phyloP scores from a whole-genome alignment of 92 coral and sea anemone genomes.

The Pocillopora grandis region DNA sequence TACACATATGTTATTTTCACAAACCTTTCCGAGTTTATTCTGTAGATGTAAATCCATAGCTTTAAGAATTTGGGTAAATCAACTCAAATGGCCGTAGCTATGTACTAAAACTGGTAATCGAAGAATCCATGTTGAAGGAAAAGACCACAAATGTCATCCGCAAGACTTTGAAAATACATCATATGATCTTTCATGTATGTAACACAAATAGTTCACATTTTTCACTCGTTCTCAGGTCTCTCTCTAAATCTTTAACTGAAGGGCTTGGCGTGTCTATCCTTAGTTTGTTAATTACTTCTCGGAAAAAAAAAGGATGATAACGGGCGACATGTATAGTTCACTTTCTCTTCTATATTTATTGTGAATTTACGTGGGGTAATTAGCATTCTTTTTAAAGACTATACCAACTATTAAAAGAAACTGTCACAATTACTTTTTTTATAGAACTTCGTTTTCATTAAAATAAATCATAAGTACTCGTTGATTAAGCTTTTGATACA shows the following conservation, averaged over 20 bases:
- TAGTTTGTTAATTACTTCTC: not conserved
- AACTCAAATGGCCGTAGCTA: not conserved
- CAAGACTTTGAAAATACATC: not conserved
- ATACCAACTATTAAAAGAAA: too few species aligned
- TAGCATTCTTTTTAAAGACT: too few species aligned
- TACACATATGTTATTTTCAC: not conserved
- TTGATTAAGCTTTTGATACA: too few species aligned
- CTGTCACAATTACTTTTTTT: too few species aligned
- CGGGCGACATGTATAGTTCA: not conserved
- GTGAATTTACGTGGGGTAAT: not conserved
- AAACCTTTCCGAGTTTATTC: constrained; percentile 12
- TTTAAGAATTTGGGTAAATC: not conserved
- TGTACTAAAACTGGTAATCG: not conserved
- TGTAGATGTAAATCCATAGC: constrained; percentile 13
- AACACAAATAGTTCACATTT: not conserved
- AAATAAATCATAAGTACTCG: too few species aligned
- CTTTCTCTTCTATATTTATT: not conserved
- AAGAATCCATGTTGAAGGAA: not conserved
- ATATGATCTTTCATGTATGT: not conserved
- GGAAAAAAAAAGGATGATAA: not conserved
- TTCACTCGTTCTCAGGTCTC: constrained; percentile 2
- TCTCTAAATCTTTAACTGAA: not conserved
- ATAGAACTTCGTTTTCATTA: too few species aligned
- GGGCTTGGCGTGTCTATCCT: not conserved
- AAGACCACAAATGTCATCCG: not conserved